These are phyloP conservation scores for Drosophila mojavensis DNA, from an alignment of 1,140 invertebrate genomes.

Conservation along the genomic window DNA sequence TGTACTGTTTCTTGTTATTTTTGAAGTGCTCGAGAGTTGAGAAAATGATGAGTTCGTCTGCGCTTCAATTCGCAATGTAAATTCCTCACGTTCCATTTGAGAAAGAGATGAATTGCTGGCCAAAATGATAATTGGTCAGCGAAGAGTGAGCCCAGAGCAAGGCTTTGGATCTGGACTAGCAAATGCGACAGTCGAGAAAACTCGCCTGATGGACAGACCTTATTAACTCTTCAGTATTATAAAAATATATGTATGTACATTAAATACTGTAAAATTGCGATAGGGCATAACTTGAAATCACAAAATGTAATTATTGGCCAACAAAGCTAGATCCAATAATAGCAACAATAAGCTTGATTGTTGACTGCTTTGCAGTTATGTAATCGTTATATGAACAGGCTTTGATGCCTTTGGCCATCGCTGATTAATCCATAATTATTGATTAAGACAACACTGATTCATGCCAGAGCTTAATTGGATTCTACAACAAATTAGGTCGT, in stretches of 20 bases:
- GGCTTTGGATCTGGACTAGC: not conserved
- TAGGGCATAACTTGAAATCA: too few species aligned
- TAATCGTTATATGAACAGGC: too few species aligned
- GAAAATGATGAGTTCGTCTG: conserved; percentile 45
- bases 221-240: too few species aligned
- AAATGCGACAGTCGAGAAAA: too few species aligned
- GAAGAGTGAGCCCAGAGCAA: conserved; percentile 9
- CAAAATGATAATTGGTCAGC: conserved; percentile 33
- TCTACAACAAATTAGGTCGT: conserved; percentile 7
- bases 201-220: too few species aligned
- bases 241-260: too few species aligned
- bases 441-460: not conserved
- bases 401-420: not conserved
- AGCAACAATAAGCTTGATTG: too few species aligned
- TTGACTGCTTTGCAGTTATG: too few species aligned
- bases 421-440: not conserved
- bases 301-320: too few species aligned
- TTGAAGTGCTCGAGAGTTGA: conserved; percentile 47
- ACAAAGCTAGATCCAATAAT: too few species aligned
- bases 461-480: conserved; percentile 10
- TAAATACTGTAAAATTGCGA: too few species aligned
- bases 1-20: conserved; percentile 16
- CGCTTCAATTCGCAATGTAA: conserved; percentile 47
- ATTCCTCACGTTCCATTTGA: conserved; percentile 50
- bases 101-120: conserved; percentile 11